A percentile compares a stretch with the other conserved stretches of the same genome.
Conservation (phyloP, 2,113 vertebrate species). For the Dinomys branickii region DNA sequence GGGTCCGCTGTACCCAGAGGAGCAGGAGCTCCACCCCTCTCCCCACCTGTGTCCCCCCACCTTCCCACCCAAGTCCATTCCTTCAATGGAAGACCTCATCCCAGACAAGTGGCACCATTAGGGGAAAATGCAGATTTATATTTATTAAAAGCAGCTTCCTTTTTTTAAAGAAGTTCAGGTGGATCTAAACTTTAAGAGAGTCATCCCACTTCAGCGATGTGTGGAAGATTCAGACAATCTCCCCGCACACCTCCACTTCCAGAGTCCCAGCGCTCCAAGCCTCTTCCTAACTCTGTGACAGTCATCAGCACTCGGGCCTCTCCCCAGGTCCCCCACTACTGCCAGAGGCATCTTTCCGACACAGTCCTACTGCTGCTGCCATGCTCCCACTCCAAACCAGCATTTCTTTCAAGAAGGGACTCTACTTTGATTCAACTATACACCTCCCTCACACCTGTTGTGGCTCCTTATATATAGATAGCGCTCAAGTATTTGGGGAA, state of each 20-base stretch:
- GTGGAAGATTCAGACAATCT: background rate
- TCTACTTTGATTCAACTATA: background rate
- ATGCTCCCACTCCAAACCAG: background rate
- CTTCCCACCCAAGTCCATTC: background rate
- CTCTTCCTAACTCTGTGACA: background rate
- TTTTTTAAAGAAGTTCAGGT: background rate
- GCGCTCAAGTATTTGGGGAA: background rate
- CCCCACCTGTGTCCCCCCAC: accelerated
- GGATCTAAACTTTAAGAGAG: background rate
- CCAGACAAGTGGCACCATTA: background rate
- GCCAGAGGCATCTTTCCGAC: background rate
- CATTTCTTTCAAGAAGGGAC: background rate
- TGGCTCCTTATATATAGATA: background rate
- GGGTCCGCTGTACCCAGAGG: background rate
- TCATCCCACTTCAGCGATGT: background rate
- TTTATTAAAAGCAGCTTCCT: conserved; percentile 7
- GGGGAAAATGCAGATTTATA: background rate
- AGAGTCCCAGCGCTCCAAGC: background rate
- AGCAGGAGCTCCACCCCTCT: no score
- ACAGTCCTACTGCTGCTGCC: background rate
- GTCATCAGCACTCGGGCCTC: background rate
- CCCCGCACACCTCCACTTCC: background rate
- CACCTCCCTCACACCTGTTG: background rate
- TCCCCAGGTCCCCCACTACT: background rate
- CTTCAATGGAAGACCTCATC: background rate